A percentile compares a stretch with the other conserved stretches of the same genome.
Evolutionary conservation across 2,113 vertebrate genomes (phyloP).

Genomic region (Corythornis vintsioides): DNA sequence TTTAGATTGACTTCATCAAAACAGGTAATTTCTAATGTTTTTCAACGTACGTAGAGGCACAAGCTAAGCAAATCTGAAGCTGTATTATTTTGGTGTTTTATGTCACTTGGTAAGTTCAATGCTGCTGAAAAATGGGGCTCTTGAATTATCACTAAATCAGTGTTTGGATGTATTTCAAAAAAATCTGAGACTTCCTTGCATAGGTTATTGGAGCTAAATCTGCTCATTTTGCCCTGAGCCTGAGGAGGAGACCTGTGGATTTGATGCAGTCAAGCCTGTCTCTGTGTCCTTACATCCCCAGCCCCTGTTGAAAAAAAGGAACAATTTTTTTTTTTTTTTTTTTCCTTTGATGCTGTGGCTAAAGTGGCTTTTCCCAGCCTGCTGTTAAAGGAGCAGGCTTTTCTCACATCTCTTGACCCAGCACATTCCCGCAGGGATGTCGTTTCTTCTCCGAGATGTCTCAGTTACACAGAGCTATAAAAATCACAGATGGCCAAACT

Average conservation of each 20-base stretch:
- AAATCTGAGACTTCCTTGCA: background rate
- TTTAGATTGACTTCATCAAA: background rate
- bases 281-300: background rate
- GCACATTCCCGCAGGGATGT: background rate
- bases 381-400: conserved; percentile 30
- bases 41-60: background rate
- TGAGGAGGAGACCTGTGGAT: background rate
- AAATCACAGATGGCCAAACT: background rate
- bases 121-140: background rate
- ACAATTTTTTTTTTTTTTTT: background rate
- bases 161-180: background rate
- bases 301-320: background rate
- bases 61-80: background rate
- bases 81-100: background rate
- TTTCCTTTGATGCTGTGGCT: background rate
- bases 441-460: background rate
- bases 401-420: conserved; percentile 31
- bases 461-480: background rate
- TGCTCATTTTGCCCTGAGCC: background rate
- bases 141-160: background rate
- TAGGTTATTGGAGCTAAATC: background rate
- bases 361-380: conserved; percentile 31
- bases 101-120: background rate
- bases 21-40: background rate
- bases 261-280: background rate